Base-by-base conservation (phyloP, 2,797 vertebrate species). In the Peromyscus attwateri region DNA sequence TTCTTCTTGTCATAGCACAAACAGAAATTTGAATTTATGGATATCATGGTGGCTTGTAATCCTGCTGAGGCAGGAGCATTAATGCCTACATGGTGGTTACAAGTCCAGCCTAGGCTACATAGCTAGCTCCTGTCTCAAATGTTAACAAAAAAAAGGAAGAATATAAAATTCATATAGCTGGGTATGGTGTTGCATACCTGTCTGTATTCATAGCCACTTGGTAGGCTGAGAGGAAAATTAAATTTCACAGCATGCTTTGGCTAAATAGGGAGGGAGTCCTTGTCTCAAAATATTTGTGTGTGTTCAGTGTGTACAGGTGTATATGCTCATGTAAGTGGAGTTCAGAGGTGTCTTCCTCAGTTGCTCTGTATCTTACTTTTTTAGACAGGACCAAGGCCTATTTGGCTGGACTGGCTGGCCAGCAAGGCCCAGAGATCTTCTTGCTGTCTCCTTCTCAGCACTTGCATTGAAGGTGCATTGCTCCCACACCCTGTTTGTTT, bases 1-100 rank as follows among this genome's bases (percentile, higher is more conserved):
- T 82, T 52, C 46, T 93, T 93, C 60, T 81, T 66, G 12, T 80
- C 75, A 66, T 13, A 89, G 73, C 77, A 94, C 55, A 76, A 14
- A 73, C 25, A 95, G 68, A 49, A 75, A 82, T 90, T 76, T 49
- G 64, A 23, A 90, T 62, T 85, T 40, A 66, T 21, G 23, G 34
- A 3, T 66, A 66, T 52, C 31, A 27, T 79, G 57, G 31, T n/a
- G 31, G 8, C 3, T 68, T 89, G 7, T 52, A 81, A 80, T 81
- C 17, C 5, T 46, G 27, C n/a, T 68, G 34, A 80, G 25, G 34
- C n/a, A 91, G 43, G 34, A 80, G 9, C 25, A 70, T 68, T 6
- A 55, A 57, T 64, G 19, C 37, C 87, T 34, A 34, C 29, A 46
- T 34, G 73, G 55, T 91, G 46, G 80, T 11, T 52, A 25, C 62